A percentile compares a stretch with the other conserved stretches of the same genome.
These are phyloP conservation scores for Turritopsis dohrnii DNA, from an alignment of 30 jellyfish, hydroid and myxozoan species.

Conservation along the genomic window DNA sequence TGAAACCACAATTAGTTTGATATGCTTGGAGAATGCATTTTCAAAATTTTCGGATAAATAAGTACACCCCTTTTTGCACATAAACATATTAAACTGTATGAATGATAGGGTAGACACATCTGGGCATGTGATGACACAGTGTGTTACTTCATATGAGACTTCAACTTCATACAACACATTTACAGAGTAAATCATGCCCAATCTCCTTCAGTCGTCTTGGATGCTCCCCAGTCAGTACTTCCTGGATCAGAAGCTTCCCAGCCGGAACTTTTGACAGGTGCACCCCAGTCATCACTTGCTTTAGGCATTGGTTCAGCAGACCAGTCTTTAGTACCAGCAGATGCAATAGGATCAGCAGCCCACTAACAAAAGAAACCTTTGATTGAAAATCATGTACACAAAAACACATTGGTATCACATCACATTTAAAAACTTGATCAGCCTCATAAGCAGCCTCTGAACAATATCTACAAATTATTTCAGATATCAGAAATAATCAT, in stretches of 20 bases:
- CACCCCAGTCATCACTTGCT: not conserved
- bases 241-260: conserved; percentile 27
- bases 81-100: too few relatives aligned
- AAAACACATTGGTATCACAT: not conserved
- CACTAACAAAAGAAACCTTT: not conserved
- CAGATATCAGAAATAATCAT: conserved; percentile 29
- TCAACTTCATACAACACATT: not conserved
- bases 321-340: not conserved
- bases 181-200: conserved; percentile 21
- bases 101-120: too few relatives aligned
- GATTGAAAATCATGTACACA: not conserved
- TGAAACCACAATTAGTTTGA: too few relatives aligned
- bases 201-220: conserved; percentile 16
- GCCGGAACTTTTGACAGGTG: not conserved
- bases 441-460: conserved; percentile 40
- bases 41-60: too few relatives aligned
- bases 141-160: not conserved
- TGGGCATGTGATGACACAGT: too few relatives aligned
- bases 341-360: not conserved
- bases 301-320: not conserved
- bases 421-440: not conserved
- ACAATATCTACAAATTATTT: not conserved
- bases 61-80: too few relatives aligned
- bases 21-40: too few relatives aligned
- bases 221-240: conserved; percentile 77